These are phyloP conservation scores for Naja naja DNA, from an alignment of 2,113 vertebrate species.

Conservation along the genomic window DNA sequence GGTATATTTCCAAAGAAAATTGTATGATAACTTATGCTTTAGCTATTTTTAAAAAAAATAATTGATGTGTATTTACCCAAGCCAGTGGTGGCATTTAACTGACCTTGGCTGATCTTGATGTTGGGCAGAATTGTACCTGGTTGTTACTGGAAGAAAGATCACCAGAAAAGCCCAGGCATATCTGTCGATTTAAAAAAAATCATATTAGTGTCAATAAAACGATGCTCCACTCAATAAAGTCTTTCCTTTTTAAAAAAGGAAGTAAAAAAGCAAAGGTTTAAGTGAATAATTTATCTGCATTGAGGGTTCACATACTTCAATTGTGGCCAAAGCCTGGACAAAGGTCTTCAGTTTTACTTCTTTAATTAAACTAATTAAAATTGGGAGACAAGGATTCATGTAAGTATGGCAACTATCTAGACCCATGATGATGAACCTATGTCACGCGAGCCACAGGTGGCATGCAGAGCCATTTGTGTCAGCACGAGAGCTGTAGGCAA, in stretches of 20 bases:
- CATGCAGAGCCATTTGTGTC: too few species aligned
- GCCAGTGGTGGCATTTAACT: background rate
- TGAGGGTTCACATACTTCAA: background rate
- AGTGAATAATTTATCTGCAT: background rate
- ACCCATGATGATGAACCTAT: too few species aligned
- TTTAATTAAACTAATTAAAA: background rate
- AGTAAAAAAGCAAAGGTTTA: background rate
- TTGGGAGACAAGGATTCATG: background rate
- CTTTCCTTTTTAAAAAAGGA: background rate
- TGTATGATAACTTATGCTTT: background rate
- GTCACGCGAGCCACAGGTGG: too few species aligned
- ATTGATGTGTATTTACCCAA: background rate
- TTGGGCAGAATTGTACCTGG: background rate
- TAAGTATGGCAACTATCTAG: background rate
- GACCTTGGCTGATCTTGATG: background rate
- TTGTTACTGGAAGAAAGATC: background rate
- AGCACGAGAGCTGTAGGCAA: too few species aligned
- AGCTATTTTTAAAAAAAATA: background rate
- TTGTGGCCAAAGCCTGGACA: background rate
- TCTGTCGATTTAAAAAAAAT: background rate
- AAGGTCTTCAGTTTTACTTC: background rate
- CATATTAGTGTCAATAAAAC: background rate
- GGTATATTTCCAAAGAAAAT: background rate
- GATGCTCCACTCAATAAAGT: background rate
- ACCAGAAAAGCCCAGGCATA: background rate